These are phyloP conservation scores for Zhuqinia jingwanae DNA, from an alignment of 2,888 invertebrate genomes.

Conservation along the genomic window DNA sequence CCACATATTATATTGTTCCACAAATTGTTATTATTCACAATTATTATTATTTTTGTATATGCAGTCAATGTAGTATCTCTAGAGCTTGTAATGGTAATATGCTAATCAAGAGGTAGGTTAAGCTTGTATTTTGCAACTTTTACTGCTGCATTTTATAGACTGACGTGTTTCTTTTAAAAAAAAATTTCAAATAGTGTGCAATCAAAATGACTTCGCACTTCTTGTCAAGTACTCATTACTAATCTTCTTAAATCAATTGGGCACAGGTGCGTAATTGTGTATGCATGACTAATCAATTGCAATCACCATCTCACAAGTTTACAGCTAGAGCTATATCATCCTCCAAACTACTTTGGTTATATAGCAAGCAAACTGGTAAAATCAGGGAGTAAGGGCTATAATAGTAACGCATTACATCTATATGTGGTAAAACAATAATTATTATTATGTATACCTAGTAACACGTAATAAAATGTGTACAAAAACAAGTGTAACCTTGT, in stretches of 20 bases:
- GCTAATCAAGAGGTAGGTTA: too few species aligned
- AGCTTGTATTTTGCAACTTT: neutral
- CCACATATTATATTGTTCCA: conserved; percentile 7
- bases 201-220: too few species aligned
- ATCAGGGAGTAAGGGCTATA: too few species aligned
- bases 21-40: neutral
- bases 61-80: too few species aligned
- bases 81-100: neutral
- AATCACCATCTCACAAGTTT: conserved; percentile 1
- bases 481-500: too few species aligned
- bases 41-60: neutral
- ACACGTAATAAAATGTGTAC: too few species aligned
- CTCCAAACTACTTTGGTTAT: neutral
- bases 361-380: neutral
- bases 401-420: too few species aligned
- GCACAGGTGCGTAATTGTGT: conserved; percentile 50
- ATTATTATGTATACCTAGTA: too few species aligned
- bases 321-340: neutral
- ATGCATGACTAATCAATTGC: conserved; percentile 62
- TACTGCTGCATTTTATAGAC: neutral
- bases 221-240: neutral
- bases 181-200: too few species aligned
- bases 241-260: conserved; percentile 21
- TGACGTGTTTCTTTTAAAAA: neutral
- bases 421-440: too few species aligned